A percentile compares a stretch with the other conserved stretches of the same genome.
Conservation (phyloP, 2,113 vertebrate genomes). For the Hippocampus zosterae region DNA sequence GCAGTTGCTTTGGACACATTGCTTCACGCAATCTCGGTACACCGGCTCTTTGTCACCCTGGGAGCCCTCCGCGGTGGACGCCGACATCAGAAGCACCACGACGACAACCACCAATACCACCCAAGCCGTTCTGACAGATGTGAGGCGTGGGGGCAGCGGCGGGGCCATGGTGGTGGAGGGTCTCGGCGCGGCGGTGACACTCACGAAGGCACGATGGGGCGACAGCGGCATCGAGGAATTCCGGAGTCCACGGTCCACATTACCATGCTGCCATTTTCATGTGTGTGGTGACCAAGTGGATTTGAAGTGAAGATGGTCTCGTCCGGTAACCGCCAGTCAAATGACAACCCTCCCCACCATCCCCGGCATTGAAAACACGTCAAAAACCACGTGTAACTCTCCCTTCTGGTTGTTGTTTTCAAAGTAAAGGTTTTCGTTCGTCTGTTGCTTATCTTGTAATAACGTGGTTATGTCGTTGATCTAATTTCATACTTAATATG, state of each 20-base stretch:
- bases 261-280: constrained; percentile 33
- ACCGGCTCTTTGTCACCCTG: constrained; percentile 92
- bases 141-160: constrained; percentile 29
- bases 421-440: constrained; percentile 30
- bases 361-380: background rate
- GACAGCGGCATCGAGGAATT: constrained; percentile 20
- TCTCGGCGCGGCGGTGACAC: constrained; percentile 31
- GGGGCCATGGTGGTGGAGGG: constrained; percentile 48
- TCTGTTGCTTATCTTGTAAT: background rate
- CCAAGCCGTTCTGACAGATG: constrained; percentile 59
- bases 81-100: constrained; percentile 52
- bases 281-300: background rate
- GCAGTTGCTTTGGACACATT: constrained; percentile 87
- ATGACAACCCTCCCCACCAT: background rate
- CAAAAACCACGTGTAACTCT: constrained; percentile 5
- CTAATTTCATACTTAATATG: background rate
- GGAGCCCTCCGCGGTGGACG: constrained; percentile 66
- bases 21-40: constrained; percentile 87
- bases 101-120: constrained; percentile 52
- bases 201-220: constrained; percentile 57
- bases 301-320: background rate
- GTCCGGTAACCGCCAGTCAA: background rate
- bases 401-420: constrained; percentile 14
- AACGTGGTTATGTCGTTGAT: background rate
- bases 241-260: constrained; percentile 22